phyloP scores from a whole-genome alignment of 1,140 invertebrate genomes.

The Pantala flavescens region DNA sequence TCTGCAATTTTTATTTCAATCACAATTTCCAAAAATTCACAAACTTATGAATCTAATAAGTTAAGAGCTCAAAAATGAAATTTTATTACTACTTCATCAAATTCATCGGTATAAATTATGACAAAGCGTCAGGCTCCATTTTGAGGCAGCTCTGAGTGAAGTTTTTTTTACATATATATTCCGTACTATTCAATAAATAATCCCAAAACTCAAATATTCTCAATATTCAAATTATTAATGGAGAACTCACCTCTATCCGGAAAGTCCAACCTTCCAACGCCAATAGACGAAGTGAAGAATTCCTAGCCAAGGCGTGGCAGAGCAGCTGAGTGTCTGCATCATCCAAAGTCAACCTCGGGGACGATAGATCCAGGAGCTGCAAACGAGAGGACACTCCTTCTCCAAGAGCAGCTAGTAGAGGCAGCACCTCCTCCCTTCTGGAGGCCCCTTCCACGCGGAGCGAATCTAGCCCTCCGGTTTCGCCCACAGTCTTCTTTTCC shows the following conservation, averaged over 20 bases:
- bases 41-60: too few species aligned
- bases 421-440: conserved; percentile 37
- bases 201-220: too few species aligned
- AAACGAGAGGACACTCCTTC: conserved; percentile 36
- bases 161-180: too few species aligned
- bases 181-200: too few species aligned
- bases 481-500: background rate
- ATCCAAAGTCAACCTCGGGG: conserved; percentile 40
- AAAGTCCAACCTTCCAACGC: conserved; percentile 47
- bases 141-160: too few species aligned
- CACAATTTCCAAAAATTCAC: too few species aligned
- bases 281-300: conserved; percentile 39
- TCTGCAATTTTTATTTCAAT: too few species aligned
- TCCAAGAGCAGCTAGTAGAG: conserved; percentile 40
- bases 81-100: too few species aligned
- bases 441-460: conserved; percentile 42
- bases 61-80: too few species aligned
- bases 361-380: conserved; percentile 43
- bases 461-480: conserved; percentile 34
- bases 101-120: too few species aligned
- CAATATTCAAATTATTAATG: too few species aligned
- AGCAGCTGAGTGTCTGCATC: conserved; percentile 44
- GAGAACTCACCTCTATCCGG: conserved; percentile 41
- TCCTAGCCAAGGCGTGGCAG: conserved; percentile 40
- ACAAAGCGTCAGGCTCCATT: too few species aligned